Percentiles rank a stretch among this genome's conserved stretches.
phyloP scores from a whole-genome alignment of 2,113 vertebrate genomes.

The Sander vitreus region DNA sequence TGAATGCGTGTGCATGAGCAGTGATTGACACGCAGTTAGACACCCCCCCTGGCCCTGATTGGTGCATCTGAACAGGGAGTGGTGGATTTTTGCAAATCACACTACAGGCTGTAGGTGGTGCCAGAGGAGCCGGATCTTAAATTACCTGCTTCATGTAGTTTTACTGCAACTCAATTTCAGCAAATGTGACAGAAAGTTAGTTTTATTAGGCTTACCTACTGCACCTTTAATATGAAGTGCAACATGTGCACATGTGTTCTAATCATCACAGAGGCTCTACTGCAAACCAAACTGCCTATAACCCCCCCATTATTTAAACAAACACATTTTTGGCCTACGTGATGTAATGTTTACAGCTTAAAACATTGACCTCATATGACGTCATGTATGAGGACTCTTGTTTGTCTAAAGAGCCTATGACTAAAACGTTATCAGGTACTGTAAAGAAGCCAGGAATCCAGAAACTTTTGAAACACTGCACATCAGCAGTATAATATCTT shows the following conservation, averaged over 20 bases:
- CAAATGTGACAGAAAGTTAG: too few species aligned
- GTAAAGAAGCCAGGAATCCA: neutral
- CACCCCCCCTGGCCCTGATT: too few species aligned
- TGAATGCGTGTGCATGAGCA: too few species aligned
- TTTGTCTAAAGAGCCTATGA: neutral
- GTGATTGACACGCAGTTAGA: too few species aligned
- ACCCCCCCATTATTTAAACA: neutral
- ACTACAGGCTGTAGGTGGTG: too few species aligned
- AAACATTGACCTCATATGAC: slow-evolving; percentile 10
- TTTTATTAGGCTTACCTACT: too few species aligned
- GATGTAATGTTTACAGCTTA: neutral
- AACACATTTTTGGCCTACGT: neutral
- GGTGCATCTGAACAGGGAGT: too few species aligned
- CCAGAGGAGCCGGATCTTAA: too few species aligned
- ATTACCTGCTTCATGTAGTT: too few species aligned
- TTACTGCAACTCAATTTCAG: too few species aligned
- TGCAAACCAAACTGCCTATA: neutral
- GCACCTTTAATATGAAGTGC: neutral
- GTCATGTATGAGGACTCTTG: slow-evolving; percentile 9
- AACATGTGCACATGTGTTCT: neutral
- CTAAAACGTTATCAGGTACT: neutral
- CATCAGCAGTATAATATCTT: slow-evolving; percentile 7
- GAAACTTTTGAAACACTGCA: neutral
- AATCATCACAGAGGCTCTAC: neutral
- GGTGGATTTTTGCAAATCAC: too few species aligned